A percentile compares a stretch with the other conserved stretches of the same genome.
Evolutionary conservation across 2,797 vertebrate species (phyloP).

Genomic region (Limosa lapponica): DNA sequence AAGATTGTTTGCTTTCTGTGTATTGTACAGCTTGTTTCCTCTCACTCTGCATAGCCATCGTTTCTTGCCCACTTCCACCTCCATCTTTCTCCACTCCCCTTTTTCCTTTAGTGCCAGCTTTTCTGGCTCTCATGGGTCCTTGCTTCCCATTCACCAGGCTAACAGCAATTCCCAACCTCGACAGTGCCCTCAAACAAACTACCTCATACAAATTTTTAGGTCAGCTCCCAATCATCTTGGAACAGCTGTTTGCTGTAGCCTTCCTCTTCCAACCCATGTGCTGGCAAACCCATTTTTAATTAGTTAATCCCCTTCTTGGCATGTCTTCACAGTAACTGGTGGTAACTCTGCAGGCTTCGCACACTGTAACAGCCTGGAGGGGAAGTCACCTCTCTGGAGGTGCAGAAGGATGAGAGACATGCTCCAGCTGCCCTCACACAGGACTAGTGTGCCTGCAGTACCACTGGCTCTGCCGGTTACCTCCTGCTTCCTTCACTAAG

Average conservation of each 20-base stretch:
- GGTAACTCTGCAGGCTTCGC: neutral
- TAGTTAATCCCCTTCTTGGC: neutral
- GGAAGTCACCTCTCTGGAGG: neutral
- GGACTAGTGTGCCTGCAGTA: rapidly evolving
- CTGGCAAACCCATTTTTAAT: neutral
- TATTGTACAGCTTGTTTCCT: neutral
- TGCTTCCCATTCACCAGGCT: neutral
- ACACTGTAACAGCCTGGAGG: neutral
- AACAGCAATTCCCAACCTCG: neutral
- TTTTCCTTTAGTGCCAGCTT: neutral
- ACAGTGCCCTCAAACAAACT: neutral
- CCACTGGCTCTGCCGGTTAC: neutral
- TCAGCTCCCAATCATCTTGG: neutral
- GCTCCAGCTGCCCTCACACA: neutral
- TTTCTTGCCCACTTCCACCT: neutral
- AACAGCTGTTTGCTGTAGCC: neutral
- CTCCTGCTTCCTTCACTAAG: rapidly evolving
- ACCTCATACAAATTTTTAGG: neutral
- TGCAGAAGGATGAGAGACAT: neutral
- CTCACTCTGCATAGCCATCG: neutral
- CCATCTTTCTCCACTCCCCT: neutral
- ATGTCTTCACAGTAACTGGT: neutral
- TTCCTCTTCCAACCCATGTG: neutral
- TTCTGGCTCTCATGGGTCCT: neutral
- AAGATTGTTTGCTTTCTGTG: neutral